Evolutionary conservation across 1,140 invertebrate genomes (phyloP), one percentile per base, ranked within the genome.

Genomic region (Bombus pyrosoma): DNA sequence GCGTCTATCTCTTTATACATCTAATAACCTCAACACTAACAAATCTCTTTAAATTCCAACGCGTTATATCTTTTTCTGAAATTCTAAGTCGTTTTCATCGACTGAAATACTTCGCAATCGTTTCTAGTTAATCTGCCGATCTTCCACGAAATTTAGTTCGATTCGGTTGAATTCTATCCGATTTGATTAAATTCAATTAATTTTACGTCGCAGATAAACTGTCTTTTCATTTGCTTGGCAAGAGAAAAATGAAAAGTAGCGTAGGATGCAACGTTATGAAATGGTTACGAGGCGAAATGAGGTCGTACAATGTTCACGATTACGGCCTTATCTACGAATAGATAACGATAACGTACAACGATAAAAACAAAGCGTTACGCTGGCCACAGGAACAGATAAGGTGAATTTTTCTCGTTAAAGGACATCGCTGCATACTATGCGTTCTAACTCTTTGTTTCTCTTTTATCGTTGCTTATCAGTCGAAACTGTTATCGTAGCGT

Each of bases 291-390:
- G 34, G 43, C 13, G 62, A 69, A 83, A 79, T 66, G 68, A 72
- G 75, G 83, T 43, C 76, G 83, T 25, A 32, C 66, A 84, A 62
- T 37, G 74, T 43, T 39, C 57, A 6, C 66, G 53, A 79, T 69
- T 79, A 62, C 76, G 39, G 4, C 68, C 66, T 43, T 72, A 79
- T 84, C 83, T 6, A 6, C 9, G 53, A 43, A 53, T 22, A 43
- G 83, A 79, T 84, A 84, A 79, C 68, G 76, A 84, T 72, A 79
- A 22, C 53, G 37, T 8, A 2, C 22, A 6, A 39, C 39, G 83
- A 79, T 84, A 84, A 57, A 0, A 34, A 32, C 37, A 22, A 62
- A 15, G 47, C 68, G 68, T 57, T 18, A 43, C 37, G 25, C 57
- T 37, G 37, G 41, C 41, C 25, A 53, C 68, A 62, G 47, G 53